A percentile compares a stretch with the other conserved stretches of the same genome.
Evolutionary conservation across 1,140 invertebrate genomes (phyloP).

Genomic region (Temnothorax curvispinosus): DNA sequence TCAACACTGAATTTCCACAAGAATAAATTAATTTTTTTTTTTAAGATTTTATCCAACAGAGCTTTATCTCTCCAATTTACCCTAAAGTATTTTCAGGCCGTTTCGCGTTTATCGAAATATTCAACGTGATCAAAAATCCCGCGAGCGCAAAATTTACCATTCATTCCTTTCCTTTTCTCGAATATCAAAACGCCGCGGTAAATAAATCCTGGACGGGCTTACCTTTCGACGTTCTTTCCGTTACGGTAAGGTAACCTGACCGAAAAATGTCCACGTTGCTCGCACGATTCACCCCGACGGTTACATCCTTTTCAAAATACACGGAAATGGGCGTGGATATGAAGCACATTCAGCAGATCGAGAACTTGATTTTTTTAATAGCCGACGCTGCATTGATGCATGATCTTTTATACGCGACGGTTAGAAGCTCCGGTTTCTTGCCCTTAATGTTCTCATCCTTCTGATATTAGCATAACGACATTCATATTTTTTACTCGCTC

Average conservation of each 20-base stretch:
- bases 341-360: constrained; percentile 10
- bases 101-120: not conserved
- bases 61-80: too few relatives aligned
- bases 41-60: not conserved
- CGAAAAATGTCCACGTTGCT: constrained; percentile 33
- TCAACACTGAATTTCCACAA: not conserved
- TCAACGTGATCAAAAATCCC: not conserved
- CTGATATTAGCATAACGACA: constrained; percentile 24
- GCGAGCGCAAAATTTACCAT: not conserved
- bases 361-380: constrained; percentile 51
- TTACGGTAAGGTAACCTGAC: constrained; percentile 16
- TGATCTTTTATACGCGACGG: constrained; percentile 36
- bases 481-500: not conserved
- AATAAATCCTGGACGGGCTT: not conserved
- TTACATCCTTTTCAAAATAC: constrained; percentile 48
- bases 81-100: not conserved
- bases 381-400: not conserved
- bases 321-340: constrained; percentile 48
- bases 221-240: constrained; percentile 25
- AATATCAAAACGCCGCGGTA: not conserved
- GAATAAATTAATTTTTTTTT: too few relatives aligned
- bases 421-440: constrained; percentile 25
- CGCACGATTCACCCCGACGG: constrained; percentile 36
- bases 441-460: not conserved
- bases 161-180: not conserved